Evolutionary conservation across 2,113 vertebrate genomes (phyloP), one percentile per base, ranked within the genome.

Genomic region (Melanerpes formicivorus): DNA sequence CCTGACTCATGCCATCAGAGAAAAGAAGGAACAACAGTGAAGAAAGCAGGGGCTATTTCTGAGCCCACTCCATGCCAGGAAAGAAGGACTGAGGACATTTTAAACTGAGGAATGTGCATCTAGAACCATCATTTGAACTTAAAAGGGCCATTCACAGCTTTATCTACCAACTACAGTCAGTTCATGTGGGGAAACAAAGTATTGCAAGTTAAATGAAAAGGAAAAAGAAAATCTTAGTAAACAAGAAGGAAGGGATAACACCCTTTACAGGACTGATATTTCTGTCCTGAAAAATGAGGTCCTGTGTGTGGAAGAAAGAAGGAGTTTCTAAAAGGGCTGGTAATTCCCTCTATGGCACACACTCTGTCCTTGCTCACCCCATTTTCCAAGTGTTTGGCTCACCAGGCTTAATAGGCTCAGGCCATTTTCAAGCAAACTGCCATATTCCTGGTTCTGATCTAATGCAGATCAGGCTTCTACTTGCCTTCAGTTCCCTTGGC

Each of bases 1-100:
- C 83, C 74, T 83, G 83, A 82, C 66, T 90, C 88, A 58, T 5
- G 11, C 65, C 84, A 88, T 42, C 76, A 72, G 73, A 93, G 92
- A 85, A 83, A 96, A 90, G 85, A 91, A 95, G 83, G 64, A 93
- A 19, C 37, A 94, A 76, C 59, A 93, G 85, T 80, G 70, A 90
- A 56, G 89, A 7, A 73, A 90, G 54, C 32, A 56, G 60, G 6
- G 48, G 25, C 58, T 80, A 34, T 50, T 91, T 54, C 80, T 93
- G 92, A 9, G 37, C 2, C 48, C 17, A 66, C 21, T 40, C 82
- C 40, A 71, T n/a, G 10, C 63, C 23, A 32, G 69, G 84, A 93
- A 74, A 91, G 56, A 3, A 82, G 75, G 64, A 75, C 42, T 29
- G 56, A 5, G 30, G 29, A 62, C 16, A 11, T 70, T 86, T 88